phyloP scores from a whole-genome alignment of 2,113 vertebrate genomes.

The Emydura subglobosa region DNA sequence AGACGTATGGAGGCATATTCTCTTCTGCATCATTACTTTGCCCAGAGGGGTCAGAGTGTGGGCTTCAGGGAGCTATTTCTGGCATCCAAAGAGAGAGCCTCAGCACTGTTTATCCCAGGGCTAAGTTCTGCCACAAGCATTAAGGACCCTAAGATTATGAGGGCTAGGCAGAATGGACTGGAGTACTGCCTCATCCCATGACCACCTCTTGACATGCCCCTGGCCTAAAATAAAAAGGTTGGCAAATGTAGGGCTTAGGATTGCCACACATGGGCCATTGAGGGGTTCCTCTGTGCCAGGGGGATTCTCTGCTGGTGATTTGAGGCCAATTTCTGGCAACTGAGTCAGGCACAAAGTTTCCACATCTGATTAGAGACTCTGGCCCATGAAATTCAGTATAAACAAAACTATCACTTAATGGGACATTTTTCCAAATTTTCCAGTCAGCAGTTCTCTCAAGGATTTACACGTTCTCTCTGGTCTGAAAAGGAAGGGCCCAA shows the following conservation, averaged over 20 bases:
- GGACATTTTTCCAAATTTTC: background rate
- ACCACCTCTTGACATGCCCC: background rate
- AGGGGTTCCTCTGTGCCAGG: background rate
- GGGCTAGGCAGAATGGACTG: constrained; percentile 13
- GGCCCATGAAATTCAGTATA: background rate
- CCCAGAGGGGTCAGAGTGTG: background rate
- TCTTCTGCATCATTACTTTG: background rate
- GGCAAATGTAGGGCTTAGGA: background rate
- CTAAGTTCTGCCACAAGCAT: background rate
- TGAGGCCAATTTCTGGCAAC: background rate
- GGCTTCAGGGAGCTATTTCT: background rate
- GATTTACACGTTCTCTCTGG: background rate
- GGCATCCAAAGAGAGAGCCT: background rate
- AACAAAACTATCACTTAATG: background rate
- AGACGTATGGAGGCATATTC: background rate
- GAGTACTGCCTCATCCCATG: background rate
- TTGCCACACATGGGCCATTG: no score
- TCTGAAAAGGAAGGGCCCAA: background rate
- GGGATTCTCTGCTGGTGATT: background rate
- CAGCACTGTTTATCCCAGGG: background rate
- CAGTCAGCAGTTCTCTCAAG: background rate
- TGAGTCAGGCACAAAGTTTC: background rate
- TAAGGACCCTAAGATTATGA: background rate
- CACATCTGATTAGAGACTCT: background rate
- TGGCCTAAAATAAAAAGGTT: background rate